Conservation (phyloP, 2,888 invertebrate species). For the Calameuta idolon region DNA sequence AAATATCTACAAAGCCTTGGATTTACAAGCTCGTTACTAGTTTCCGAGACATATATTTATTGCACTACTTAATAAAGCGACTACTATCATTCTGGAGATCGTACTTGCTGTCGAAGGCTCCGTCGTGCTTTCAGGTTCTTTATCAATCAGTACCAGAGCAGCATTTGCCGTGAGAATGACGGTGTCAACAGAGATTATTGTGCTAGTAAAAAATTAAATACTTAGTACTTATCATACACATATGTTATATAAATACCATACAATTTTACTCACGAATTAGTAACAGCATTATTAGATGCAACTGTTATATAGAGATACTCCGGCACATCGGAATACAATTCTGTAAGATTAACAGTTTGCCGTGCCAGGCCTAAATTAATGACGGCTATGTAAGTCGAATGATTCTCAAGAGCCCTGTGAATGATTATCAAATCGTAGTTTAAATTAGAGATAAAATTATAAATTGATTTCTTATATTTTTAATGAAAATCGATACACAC, state of each 20-base stretch:
- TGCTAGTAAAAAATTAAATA: conserved; percentile 6
- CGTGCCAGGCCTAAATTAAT: conserved; percentile 43
- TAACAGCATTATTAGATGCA: conserved; percentile 44
- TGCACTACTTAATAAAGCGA: background rate
- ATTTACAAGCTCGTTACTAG: background rate
- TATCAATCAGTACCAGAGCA: conserved; percentile 16
- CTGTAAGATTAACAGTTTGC: conserved; percentile 42
- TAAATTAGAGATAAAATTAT: background rate
- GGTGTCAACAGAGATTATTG: background rate
- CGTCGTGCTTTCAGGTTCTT: background rate
- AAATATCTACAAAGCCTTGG: background rate
- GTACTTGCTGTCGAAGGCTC: background rate
- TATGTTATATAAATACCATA: background rate
- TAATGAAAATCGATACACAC: conserved; percentile 27
- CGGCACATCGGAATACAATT: conserved; percentile 40
- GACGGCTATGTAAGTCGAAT: conserved; percentile 42
- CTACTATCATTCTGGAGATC: background rate
- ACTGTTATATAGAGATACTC: conserved; percentile 38
- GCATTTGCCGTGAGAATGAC: conserved; percentile 18
- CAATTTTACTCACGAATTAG: conserved; percentile 22
- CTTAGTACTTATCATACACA: background rate
- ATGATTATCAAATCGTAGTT: background rate
- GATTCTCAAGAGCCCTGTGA: conserved; percentile 39
- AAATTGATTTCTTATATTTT: background rate
- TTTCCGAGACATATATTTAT: background rate